Evolutionary conservation across 2,888 invertebrate species (phyloP), one percentile per base, ranked within the genome.

Genomic region (Agrilus mali): DNA sequence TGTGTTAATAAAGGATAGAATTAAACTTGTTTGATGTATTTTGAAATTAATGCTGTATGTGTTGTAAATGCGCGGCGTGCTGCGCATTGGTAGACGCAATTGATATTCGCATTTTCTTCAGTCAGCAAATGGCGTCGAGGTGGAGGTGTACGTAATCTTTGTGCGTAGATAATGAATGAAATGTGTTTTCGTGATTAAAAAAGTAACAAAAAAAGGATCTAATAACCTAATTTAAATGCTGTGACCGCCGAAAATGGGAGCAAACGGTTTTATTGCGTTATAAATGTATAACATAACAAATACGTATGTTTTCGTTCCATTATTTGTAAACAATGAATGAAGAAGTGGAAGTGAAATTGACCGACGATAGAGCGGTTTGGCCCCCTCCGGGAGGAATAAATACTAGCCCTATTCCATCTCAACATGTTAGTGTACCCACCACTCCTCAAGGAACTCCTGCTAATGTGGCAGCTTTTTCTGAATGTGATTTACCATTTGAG

Each of bases 401-500:
- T 44, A 53, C 57, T 17, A 57, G 55, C 47, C 59, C 60, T 14
- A 52, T 60, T 20, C 59, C 58, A n/a, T 53, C 58, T 20, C 63
- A 57, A 44, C 64, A 64, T 48, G 49, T 50, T 36, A 50, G 56
- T 43, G 58, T 57, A 49, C 72, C 75, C 33, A 73, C 75, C 50
- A 77, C 75, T 7, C 77, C 77, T 8, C 77, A 77, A 41, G 68
- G 68, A 7, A 69, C 72, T 35, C 77, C 77, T n/a, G 50, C 56
- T 7, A 74, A 66, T 36, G 71, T 68, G 3, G 68, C 68, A 22
- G 63, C 70, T 33, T 68, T 60, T 39, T 51, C 53, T 39, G 67
- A 68, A 50, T 66, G 57, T 45, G 67, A 67, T 47, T 65, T 85
- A 40, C 80, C 82, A 4, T 68, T 72, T 12, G 83, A 84, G 59